Base-by-base conservation (phyloP, 2,113 vertebrate genomes). In the Grammomys surdaster region DNA sequence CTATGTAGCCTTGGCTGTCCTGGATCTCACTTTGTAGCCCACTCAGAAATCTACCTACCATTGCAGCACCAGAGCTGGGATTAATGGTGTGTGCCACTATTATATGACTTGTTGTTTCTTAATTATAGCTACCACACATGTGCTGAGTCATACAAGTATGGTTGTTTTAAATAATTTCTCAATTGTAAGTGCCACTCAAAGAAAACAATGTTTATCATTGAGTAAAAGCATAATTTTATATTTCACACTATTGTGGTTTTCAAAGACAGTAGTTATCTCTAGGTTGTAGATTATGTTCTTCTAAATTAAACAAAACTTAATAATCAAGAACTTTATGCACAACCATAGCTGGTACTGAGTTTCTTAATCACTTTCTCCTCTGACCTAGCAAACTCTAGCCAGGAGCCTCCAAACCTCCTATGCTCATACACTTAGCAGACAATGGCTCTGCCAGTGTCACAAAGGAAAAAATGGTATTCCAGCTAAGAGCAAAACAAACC, bases 291-390 rank as follows among this genome's bases (percentile, higher is more conserved):
- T 86, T 92, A 69, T 65, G 67, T 82, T 86, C 63, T 24, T 67
- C 5, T 22, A 69, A 86, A 69, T 86, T 86, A 95, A 88, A 81
- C 7, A 92, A 76, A 95, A 80, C 75, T 56, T 93, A 36, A 89
- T 5, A 65, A 96, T 88, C 33, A 76, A 26, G 48, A 43, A 93
- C 95, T 76, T 51, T 54, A 82, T 54, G 56, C 85, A 95, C 81
- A 95, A 48, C 22, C 10, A 48, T 70, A 87, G 22, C 43, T n/a
- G 72, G 43, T 6, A 72, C 60, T 28, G 88, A 94, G 69, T 89
- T 93, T 82, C 89, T 90, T 94, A 91, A 91, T 91, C 40, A 90
- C n/a, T 73, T 89, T 33, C 26, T 93, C 36, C 80, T 90, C 46
- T 94, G 60, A 76, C 78, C 36, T 91, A 94, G 14, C 80, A 80